These are phyloP conservation scores for Urophycis tenuis DNA, from an alignment of 2,797 vertebrate genomes.

Conservation along the genomic window DNA sequence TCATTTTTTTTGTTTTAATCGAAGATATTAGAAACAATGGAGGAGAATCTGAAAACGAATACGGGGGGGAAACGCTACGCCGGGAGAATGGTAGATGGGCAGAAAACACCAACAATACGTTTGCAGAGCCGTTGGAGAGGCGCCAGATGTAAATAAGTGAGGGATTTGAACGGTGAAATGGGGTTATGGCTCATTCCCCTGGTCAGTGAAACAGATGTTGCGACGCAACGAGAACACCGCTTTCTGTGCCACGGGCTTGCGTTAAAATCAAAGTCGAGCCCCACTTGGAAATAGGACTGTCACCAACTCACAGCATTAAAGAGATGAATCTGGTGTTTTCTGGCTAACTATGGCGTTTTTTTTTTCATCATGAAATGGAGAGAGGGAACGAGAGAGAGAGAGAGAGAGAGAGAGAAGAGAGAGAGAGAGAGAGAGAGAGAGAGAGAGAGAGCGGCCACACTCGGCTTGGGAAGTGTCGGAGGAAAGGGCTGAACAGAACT, in stretches of 20 bases:
- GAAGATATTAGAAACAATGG: not conserved
- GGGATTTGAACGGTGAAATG: constrained; percentile 27
- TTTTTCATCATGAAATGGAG: constrained; percentile 2
- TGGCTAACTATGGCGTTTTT: not conserved
- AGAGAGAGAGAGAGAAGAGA: constrained; percentile 6
- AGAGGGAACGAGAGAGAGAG: not conserved
- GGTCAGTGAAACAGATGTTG: constrained; percentile 27
- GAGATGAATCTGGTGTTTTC: constrained; percentile 24
- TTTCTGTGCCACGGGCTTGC: constrained; percentile 10
- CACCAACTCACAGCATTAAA: constrained; percentile 10
- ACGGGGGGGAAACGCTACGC: constrained; percentile 19
- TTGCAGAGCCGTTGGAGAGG: constrained; percentile 4
- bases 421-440: not conserved
- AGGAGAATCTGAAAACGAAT: constrained; percentile 20
- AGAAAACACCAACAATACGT: constrained; percentile 22
- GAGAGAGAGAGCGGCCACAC: constrained; percentile 3
- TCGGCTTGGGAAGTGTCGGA: not conserved
- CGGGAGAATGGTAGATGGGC: not conserved
- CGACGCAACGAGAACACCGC: constrained; percentile 9
- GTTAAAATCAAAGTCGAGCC: constrained; percentile 10
- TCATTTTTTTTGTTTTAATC: constrained; percentile 18
- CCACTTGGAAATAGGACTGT: constrained; percentile 20
- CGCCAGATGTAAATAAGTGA: constrained; percentile 27
- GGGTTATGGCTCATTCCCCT: constrained; percentile 19
- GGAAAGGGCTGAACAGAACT: not conserved